Evolutionary conservation across 2,113 vertebrate species (phyloP).

Genomic region (Dasypus novemcinctus): DNA sequence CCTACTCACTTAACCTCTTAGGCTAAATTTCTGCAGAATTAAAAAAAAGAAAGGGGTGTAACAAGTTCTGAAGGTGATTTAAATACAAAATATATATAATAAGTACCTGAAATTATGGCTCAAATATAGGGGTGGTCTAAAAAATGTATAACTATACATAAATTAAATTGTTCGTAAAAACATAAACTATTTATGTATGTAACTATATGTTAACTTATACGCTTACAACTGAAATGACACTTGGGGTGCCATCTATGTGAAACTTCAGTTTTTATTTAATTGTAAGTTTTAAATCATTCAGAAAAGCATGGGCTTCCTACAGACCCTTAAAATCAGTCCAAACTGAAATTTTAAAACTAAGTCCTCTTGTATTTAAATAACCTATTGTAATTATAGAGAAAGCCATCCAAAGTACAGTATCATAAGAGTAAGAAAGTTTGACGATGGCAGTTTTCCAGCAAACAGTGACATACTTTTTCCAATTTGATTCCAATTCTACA

Average conservation of each 20-base stretch:
- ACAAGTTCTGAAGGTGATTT: background rate
- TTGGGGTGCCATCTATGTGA: background rate
- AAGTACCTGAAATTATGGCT: background rate
- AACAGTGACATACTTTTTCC: background rate
- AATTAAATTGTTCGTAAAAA: background rate
- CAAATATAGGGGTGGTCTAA: background rate
- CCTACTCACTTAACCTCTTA: background rate
- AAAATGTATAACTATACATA: background rate
- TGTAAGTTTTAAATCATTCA: background rate
- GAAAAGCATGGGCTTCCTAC: background rate
- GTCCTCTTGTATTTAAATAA: background rate
- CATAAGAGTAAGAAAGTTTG: background rate
- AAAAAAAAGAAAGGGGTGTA: background rate
- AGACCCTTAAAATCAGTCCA: background rate
- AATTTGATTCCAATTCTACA: slow-evolving; percentile 12
- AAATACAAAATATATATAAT: background rate
- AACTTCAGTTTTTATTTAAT: background rate
- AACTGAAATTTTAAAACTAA: background rate
- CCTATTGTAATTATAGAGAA: background rate
- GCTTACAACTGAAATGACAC: background rate
- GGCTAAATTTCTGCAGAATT: background rate
- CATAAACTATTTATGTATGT: background rate
- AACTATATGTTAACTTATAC: background rate
- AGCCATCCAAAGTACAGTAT: background rate
- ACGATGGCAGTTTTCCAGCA: background rate